Evolutionary conservation across 1,140 invertebrate genomes (phyloP), one percentile per base, ranked within the genome.

Genomic region (Physella acuta): DNA sequence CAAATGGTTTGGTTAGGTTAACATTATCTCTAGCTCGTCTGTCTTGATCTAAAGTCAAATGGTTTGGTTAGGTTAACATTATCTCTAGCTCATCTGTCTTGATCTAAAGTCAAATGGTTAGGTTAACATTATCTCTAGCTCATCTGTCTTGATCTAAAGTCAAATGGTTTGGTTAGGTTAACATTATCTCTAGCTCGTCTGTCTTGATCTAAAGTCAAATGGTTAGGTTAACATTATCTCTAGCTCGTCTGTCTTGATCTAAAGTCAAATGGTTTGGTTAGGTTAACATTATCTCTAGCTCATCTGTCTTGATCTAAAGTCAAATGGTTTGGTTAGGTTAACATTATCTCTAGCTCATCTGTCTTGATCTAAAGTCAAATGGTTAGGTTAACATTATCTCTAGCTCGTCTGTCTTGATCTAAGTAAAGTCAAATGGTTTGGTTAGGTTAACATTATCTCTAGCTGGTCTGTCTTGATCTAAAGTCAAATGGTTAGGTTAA

Each of bases 161-260:
- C 36, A 28, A 36, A 55, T n/a, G 39, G n/a, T n/a, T n/a, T n/a
- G n/a, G n/a, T n/a, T n/a, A n/a, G n/a, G 75, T 74, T 33, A 76
- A 58, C 3, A 73, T 73, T 52, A 78, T 68, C n/a, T 73, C 75
- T 20, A 76, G 61, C 0, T 39, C 26, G 55, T 75, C 71, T 30
- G 62, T 74, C 62, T 79, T 75, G 24, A 76, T 71, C 73, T 78
- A 72, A 65, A 31, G 28, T n/a, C 36, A 28, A 36, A 55, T n/a
- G 39, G n/a, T n/a, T n/a, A n/a, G n/a, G 75, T 74, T 33, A 76
- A 58, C 3, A 73, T 73, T 52, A 78, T 68, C n/a, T 73, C 75
- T 20, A 76, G 61, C 0, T 39, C 26, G 55, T 75, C 71, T 30
- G 62, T 74, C 62, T 79, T 75, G 24, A 76, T 71, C 73, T 78